Base-by-base conservation (phyloP, 2,113 vertebrate genomes). In the Urocynchramus pylzowi region DNA sequence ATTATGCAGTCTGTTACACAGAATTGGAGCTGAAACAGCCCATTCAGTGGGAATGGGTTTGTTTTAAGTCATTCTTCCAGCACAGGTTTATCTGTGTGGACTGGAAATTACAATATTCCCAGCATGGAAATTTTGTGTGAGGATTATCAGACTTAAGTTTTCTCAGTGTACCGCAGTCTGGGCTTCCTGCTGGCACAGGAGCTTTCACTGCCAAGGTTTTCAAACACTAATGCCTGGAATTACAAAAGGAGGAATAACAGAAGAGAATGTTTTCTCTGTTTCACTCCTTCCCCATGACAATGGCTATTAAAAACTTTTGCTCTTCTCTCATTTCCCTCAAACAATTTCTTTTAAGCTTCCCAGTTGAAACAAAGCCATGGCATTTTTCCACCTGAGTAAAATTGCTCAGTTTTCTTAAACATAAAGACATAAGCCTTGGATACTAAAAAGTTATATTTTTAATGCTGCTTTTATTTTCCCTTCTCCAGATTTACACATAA, bases 101-200 rank as follows among this genome's bases (percentile, higher is more conserved):
- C 75, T 94, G 57, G 76, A 94, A 96, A 94, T 96, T 79, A 76
- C 80, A 93, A 12, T 77, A 76, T 53, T 74, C 64, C 71, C 61
- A 81, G 81, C 80, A 64, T 0, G 3, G 78, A 97, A 93, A 91
- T 95, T 92, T 73, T 41, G 81, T 76, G 74, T 86, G 91, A 97
- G 71, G 88, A 95, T 96, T 95, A 94, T 82, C 7, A 2, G 93
- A 93, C 41, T 89, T 84, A 57, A 37, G 27, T 88, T 93, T 95
- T 79, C 84, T 95, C 68, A 53, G 57, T 67, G 65, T 54, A 49
- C 42, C 45, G 68, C 57, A 79, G 64, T 76, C 68, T 17, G 2
- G 52, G 74, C 52, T 67, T 93, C 60, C 77, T 91, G 79, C 44
- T 95, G 87, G 76, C 89, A 90, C 54, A 77, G 73, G 57, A 81